Conservation (phyloP, 2,113 vertebrate species). For the Melospiza melodia region DNA sequence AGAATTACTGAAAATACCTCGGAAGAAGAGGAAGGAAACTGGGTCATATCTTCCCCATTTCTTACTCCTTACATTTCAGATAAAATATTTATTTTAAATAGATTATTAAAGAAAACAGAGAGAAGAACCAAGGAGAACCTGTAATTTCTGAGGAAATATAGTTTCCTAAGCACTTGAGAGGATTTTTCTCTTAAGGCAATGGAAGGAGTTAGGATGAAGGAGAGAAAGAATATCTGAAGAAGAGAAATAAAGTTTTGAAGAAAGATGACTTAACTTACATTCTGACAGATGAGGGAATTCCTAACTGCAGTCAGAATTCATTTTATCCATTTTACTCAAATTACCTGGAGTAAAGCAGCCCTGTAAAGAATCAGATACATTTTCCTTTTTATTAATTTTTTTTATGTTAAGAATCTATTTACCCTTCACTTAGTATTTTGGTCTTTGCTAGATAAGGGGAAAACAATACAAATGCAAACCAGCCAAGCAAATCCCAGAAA, state of each 20-base stretch:
- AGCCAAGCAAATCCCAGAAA: background rate
- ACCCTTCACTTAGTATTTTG: background rate
- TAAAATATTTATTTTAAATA: background rate
- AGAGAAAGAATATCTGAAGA: background rate
- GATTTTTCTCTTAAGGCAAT: background rate
- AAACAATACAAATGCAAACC: background rate
- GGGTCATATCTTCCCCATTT: background rate
- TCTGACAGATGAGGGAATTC: background rate
- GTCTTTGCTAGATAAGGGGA: background rate
- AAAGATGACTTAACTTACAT: background rate
- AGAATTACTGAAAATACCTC: background rate
- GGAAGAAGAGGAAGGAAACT: background rate
- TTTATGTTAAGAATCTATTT: background rate
- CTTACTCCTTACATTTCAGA: background rate
- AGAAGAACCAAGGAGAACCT: background rate
- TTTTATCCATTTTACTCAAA: background rate
- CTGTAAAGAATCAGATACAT: background rate
- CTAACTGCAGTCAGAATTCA: background rate
- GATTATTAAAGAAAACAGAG: background rate
- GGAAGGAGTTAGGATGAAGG: background rate
- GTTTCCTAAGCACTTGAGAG: background rate
- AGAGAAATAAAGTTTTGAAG: background rate
- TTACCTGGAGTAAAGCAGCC: background rate
- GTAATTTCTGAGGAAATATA: background rate
- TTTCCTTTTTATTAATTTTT: background rate